Base-by-base conservation (phyloP, 1,140 invertebrate species). In the Temnothorax curvispinosus region DNA sequence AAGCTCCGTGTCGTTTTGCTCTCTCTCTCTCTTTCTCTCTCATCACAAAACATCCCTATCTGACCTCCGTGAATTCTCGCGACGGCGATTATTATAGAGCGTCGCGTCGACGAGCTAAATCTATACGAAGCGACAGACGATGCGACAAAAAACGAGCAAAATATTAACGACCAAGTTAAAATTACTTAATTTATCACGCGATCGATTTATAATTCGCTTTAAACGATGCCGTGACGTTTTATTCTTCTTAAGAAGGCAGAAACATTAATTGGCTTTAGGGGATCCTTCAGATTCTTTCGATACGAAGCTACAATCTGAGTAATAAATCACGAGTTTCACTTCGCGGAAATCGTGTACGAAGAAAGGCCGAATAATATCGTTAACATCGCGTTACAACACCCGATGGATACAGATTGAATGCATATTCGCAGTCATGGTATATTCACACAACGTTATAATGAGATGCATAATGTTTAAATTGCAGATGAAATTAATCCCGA, bases 401-500 rank as follows among this genome's bases (percentile, higher is more conserved):
- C 41, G 32, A 62, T 6, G 32, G 47, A 69, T 18, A 77, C 21
- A 69, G n/a, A 78, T 67, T 65, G 13, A 4, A 50, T 11, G 41
- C 27, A 4, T 50, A 65, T 21, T 77, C 41, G 58, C n/a, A 5
- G 41, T 27, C 62, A 9, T 18, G 13, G 9, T 78, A 52, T 11
- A 35, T 35, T 35, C 6, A n/a, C 7, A 35, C 32, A 52, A 47
- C 13, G 35, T 41, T 5, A 71, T 56, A 81, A 81, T 81, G 13
- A 5, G 13, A 71, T 41, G 41, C 41, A 32, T 74, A 27, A 56
- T 74, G 8, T 74, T 74, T 60, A 47, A 52, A 54, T 89, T 90
- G 6, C 87, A 93, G 92, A 92, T 78, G 1, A 60, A 18, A 62
- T 44, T 44, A 86, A 91, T 86, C 18, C 64, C 35, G 90, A 75